These are phyloP conservation scores for Empidonax traillii DNA, from an alignment of 2,113 vertebrate genomes.

Conservation along the genomic window DNA sequence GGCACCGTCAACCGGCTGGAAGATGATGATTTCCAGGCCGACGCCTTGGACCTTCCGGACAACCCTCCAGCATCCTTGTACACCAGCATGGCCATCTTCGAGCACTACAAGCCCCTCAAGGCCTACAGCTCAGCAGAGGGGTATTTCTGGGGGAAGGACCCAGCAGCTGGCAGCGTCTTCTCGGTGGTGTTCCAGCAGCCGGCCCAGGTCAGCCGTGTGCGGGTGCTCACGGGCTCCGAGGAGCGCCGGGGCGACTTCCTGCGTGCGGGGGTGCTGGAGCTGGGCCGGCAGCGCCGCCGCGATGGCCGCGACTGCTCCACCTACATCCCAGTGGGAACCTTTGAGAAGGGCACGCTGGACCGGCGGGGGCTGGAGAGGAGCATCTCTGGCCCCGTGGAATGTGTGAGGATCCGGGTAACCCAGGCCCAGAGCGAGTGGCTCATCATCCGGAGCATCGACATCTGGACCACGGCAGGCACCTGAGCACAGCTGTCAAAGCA, in stretches of 20 bases:
- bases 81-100: conserved; percentile 68
- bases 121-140: conserved; percentile 73
- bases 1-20: conserved; percentile 76
- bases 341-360: conserved; percentile 76
- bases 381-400: conserved; percentile 39
- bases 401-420: conserved; percentile 78
- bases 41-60: conserved; percentile 28
- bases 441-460: conserved; percentile 76
- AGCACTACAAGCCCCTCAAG: conserved; percentile 54
- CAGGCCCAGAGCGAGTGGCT: conserved; percentile 77
- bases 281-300: conserved; percentile 39
- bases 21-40: conserved; percentile 73
- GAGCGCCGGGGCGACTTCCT: conserved; percentile 62
- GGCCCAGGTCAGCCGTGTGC: conserved; percentile 42
- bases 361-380: conserved; percentile 56
- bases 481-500: rapidly evolving
- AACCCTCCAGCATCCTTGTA: conserved; percentile 77
- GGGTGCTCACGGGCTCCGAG: conserved; percentile 71
- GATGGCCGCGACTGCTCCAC: conserved; percentile 50
- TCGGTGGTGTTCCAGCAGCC: conserved; percentile 73
- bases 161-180: conserved; percentile 71
- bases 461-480: conserved; percentile 54
- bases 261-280: conserved; percentile 68
- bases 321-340: conserved; percentile 68
- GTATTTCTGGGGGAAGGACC: conserved; percentile 77